Evolutionary conservation across 2,113 vertebrate genomes (phyloP).

Genomic region (Toxotes chatareus): DNA sequence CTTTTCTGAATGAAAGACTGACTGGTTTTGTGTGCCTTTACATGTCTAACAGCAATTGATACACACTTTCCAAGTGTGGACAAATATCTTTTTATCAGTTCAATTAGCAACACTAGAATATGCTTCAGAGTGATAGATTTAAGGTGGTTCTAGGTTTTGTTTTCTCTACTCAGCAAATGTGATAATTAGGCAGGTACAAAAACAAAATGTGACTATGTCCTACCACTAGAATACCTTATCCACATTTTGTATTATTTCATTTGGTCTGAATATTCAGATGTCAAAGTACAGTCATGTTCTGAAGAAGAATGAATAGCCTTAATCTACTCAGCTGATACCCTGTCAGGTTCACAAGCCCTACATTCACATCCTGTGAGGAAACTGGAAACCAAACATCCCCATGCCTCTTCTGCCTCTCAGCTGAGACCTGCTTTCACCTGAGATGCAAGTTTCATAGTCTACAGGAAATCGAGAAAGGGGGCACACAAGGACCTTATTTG

Average conservation of each 20-base stretch:
- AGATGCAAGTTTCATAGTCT: conserved; percentile 8
- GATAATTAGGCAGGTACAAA: conserved; percentile 2
- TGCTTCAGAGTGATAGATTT: not conserved
- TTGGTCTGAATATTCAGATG: not conserved
- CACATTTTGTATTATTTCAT: not conserved
- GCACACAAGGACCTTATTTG: conserved; percentile 5
- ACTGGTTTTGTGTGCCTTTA: conserved; percentile 1
- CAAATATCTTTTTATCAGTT: conserved; percentile 1
- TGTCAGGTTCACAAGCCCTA: conserved; percentile 21
- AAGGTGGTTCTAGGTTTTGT: not conserved
- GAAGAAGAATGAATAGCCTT: not conserved
- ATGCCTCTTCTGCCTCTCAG: not conserved
- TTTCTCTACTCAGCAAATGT: not conserved
- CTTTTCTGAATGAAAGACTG: conserved; percentile 18
- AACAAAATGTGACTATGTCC: not conserved
- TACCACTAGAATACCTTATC: not conserved
- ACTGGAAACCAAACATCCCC: not conserved
- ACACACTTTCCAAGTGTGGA: not conserved
- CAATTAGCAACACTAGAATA: not conserved
- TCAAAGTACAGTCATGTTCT: not conserved
- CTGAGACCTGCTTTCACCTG: not conserved
- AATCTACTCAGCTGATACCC: conserved; percentile 1
- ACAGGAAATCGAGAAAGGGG: conserved; percentile 30
- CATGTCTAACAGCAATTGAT: not conserved
- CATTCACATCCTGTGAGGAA: conserved; percentile 12